Evolutionary conservation across 1,140 invertebrate genomes (phyloP).

Genomic region (Trichogramma pretiosum): DNA sequence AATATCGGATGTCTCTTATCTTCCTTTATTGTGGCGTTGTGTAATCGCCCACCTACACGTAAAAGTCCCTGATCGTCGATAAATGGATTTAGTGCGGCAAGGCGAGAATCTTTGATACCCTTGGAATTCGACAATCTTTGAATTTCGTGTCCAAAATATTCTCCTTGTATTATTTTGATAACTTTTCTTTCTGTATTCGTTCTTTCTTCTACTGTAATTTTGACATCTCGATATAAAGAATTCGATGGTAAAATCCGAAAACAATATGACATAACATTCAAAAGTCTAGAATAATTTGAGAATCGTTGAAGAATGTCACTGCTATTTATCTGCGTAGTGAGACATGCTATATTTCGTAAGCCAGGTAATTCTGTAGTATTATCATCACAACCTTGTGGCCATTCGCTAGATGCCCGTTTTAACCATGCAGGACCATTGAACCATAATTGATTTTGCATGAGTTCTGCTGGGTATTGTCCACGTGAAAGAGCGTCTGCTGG

Average conservation of each 20-base stretch:
- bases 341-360: not conserved
- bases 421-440: not conserved
- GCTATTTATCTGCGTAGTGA: too few relatives aligned
- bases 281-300: too few relatives aligned
- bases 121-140: too few relatives aligned
- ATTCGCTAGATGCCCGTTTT: not conserved
- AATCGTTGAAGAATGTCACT: too few relatives aligned
- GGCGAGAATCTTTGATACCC: too few relatives aligned
- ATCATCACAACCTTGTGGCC: not conserved
- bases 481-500: constrained; percentile 3
- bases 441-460: not conserved
- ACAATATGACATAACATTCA: too few relatives aligned
- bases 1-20: not conserved
- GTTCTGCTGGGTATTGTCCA: not conserved
- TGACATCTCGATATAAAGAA: too few relatives aligned
- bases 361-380: not conserved
- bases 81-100: not conserved
- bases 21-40: not conserved
- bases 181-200: not conserved
- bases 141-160: not conserved
- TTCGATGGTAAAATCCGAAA: too few relatives aligned
- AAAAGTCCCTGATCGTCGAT: not conserved
- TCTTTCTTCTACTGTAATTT: not conserved
- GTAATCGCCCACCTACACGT: not conserved
- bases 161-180: not conserved